These are phyloP conservation scores for Drosophila affinis DNA, from an alignment of 2,888 invertebrate species.

Conservation along the genomic window DNA sequence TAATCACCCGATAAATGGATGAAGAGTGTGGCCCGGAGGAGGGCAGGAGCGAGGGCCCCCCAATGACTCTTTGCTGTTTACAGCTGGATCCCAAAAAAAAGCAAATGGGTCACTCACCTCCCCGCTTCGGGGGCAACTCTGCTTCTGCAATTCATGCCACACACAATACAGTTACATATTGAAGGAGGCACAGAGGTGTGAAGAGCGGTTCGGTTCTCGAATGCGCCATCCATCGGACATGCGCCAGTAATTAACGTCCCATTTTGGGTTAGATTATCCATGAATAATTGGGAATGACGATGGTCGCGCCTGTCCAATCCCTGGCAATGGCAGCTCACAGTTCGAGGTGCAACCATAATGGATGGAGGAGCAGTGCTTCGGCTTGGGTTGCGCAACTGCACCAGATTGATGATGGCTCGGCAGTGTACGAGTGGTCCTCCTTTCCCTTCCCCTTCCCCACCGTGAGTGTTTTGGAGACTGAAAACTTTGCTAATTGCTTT, in stretches of 20 bases:
- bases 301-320: slow-evolving; percentile 43
- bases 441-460: slow-evolving; percentile 11
- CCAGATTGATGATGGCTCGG: slow-evolving; percentile 69
- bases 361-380: slow-evolving; percentile 1
- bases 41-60: no score
- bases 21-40: background rate
- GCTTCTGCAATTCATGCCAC: slow-evolving; percentile 37
- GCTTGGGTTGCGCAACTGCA: slow-evolving; percentile 50
- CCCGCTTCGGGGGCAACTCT: background rate
- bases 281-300: slow-evolving; percentile 81
- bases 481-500: slow-evolving; percentile 81
- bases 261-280: slow-evolving; percentile 84
- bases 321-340: slow-evolving; percentile 34
- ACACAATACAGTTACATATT: slow-evolving; percentile 5
- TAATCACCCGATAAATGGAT: slow-evolving; percentile 54
- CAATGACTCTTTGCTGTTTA: slow-evolving; percentile 11
- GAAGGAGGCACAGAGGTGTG: slow-evolving; percentile 8
- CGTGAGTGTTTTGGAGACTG: slow-evolving; percentile 45
- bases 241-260: slow-evolving; percentile 83
- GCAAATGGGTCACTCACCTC: slow-evolving; percentile 21
- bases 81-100: slow-evolving; percentile 35
- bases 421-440: slow-evolving; percentile 2
- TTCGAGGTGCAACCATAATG: slow-evolving; percentile 19
- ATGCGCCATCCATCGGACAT: slow-evolving; percentile 61
- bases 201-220: slow-evolving; percentile 1